Percentiles rank a stretch among this genome's conserved stretches.
Evolutionary conservation across 2,888 invertebrate genomes (phyloP).

Genomic region (Amphimallon solstitiale): DNA sequence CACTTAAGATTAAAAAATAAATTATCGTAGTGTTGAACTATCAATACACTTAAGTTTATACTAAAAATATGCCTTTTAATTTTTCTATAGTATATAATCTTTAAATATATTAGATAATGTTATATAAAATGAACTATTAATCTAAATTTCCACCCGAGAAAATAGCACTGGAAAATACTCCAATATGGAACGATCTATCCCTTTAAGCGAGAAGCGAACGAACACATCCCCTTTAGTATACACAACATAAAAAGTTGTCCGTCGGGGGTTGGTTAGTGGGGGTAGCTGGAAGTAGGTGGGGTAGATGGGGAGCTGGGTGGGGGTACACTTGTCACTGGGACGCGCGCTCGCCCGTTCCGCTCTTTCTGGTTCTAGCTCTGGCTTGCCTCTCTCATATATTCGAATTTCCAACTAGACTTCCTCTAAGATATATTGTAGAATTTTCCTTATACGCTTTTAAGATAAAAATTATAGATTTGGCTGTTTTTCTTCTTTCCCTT

Average conservation of each 20-base stretch:
- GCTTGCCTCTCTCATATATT: conserved; percentile 24
- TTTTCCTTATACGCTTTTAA: conserved; percentile 34
- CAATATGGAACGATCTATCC: conserved; percentile 18
- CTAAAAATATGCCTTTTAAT: no score
- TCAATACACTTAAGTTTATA: no score
- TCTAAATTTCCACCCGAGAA: not conserved
- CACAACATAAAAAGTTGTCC: conserved; percentile 63
- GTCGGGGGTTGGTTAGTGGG: conserved; percentile 58
- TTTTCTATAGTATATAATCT: no score
- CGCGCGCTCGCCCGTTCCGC: conserved; percentile 46
- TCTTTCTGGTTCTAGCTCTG: conserved; percentile 30
- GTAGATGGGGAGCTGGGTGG: conserved; percentile 45
- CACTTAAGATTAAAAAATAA: no score
- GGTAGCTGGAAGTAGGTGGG: conserved; percentile 50
- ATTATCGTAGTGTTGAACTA: no score
- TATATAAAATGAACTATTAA: no score
- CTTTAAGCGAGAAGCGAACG: conserved; percentile 27
- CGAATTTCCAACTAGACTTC: conserved; percentile 37
- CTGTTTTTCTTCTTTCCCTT: conserved; percentile 5
- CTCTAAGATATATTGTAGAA: conserved; percentile 35
- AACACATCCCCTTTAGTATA: conserved; percentile 60
- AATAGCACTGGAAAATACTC: conserved; percentile 7
- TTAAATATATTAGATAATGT: no score
- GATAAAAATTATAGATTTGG: conserved; percentile 23
- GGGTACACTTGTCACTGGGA: conserved; percentile 60